A percentile compares a stretch with the other conserved stretches of the same genome.
phyloP scores from a whole-genome alignment of 2,888 invertebrate species.

The Drosophila helvetica region DNA sequence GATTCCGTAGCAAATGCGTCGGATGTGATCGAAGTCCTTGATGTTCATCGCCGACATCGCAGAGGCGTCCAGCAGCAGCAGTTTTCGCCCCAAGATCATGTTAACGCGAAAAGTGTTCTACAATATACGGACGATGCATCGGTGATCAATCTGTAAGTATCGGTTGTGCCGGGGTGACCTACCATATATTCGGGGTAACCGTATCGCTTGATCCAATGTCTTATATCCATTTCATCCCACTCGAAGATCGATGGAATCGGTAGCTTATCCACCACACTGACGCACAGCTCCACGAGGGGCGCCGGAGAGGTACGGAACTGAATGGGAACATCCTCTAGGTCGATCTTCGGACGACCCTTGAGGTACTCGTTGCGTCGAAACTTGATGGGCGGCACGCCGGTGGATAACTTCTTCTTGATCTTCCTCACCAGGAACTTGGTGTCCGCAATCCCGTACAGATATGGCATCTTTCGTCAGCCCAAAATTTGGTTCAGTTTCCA shows the following conservation, averaged over 20 bases:
- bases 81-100: constrained; percentile 84
- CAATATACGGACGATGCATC: not conserved
- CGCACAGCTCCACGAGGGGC: constrained; percentile 82
- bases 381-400: constrained; percentile 23
- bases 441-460: constrained; percentile 66
- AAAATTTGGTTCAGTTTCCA: constrained; percentile 18
- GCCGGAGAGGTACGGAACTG: constrained; percentile 82
- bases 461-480: constrained; percentile 51
- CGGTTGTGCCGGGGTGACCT: constrained; percentile 2
- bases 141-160: not conserved
- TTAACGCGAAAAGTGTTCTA: constrained; percentile 84
- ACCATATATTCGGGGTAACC: constrained; percentile 86
- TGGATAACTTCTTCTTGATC: not conserved
- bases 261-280: constrained; percentile 82
- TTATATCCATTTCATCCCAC: constrained; percentile 85
- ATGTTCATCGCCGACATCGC: constrained; percentile 85
- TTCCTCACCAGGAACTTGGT: constrained; percentile 55
- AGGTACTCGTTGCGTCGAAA: constrained; percentile 41
- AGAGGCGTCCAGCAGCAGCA: constrained; percentile 85
- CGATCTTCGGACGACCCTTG: constrained; percentile 39
- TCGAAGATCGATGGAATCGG: constrained; percentile 83
- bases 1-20: constrained; percentile 81
- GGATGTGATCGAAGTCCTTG: constrained; percentile 84
- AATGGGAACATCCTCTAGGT: constrained; percentile 64
- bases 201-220: constrained; percentile 84